phyloP scores from a whole-genome alignment of 2,113 vertebrate genomes.

The Pandion haliaetus region DNA sequence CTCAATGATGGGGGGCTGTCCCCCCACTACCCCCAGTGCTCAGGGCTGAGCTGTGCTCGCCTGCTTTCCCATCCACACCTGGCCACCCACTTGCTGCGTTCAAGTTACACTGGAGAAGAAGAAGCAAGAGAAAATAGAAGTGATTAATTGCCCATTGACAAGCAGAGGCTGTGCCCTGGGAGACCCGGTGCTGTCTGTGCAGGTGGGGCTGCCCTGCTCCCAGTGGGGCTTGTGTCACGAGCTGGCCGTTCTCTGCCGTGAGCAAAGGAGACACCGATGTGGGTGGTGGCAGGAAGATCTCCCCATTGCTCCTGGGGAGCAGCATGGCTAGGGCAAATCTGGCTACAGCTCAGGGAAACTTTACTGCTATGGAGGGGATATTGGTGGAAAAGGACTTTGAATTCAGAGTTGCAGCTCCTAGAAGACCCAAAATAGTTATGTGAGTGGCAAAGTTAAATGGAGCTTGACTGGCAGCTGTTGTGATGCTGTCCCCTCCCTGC shows the following conservation, averaged over 20 bases:
- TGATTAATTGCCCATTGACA: background rate
- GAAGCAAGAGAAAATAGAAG: background rate
- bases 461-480: background rate
- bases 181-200: background rate
- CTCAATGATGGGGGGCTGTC: fast-evolving
- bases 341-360: background rate
- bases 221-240: fast-evolving
- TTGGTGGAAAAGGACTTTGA: background rate
- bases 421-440: background rate
- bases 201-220: background rate
- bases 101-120: background rate
- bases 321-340: background rate
- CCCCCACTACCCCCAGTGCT: fast-evolving
- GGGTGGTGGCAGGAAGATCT: background rate
- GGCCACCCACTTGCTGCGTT: background rate
- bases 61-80: background rate
- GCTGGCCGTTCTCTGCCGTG: fast-evolving
- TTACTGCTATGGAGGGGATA: background rate
- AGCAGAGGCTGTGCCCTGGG: background rate
- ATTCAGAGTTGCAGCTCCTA: background rate
- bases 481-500: background rate
- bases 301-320: fast-evolving
- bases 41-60: background rate
- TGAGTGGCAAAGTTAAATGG: background rate
- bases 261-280: fast-evolving